A percentile compares a stretch with the other conserved stretches of the same genome.
Conservation (phyloP, 2,113 vertebrate species). For the Choloepus hoffmanni region DNA sequence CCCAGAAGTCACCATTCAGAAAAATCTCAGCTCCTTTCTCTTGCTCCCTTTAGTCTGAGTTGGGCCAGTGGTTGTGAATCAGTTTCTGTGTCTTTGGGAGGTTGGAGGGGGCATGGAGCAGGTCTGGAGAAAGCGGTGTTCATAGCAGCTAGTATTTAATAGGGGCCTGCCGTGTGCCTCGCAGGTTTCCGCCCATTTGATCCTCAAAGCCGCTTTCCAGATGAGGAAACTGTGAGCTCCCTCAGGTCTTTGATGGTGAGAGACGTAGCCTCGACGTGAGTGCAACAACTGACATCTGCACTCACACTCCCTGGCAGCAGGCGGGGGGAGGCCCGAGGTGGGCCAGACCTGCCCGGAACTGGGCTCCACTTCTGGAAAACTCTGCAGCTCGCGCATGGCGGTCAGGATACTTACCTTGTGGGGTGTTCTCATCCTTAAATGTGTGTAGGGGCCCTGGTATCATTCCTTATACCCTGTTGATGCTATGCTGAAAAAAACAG, state of each 20-base stretch:
- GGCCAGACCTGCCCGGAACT: accelerated
- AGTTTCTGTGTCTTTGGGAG: neutral
- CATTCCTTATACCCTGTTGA: accelerated
- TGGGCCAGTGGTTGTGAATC: too few species aligned
- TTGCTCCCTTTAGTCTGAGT: neutral
- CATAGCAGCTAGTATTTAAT: too few species aligned
- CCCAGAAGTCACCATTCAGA: neutral
- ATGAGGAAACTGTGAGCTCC: neutral
- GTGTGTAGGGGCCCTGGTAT: accelerated
- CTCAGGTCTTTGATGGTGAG: too few species aligned
- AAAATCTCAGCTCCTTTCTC: neutral
- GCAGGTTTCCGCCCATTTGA: neutral
- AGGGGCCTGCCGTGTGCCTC: neutral
- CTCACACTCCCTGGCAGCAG: too few species aligned
- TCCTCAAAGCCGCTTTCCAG: neutral
- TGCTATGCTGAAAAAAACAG: neutral
- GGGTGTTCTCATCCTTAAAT: neutral
- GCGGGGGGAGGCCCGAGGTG: accelerated
- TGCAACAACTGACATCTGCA: neutral
- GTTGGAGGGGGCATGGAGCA: accelerated
- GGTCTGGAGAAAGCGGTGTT: neutral
- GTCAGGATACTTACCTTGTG: neutral
- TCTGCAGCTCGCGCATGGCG: neutral
- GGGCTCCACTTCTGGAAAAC: neutral
- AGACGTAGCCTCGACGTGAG: neutral